Conservation (phyloP, 2,888 invertebrate genomes). For the Leptogaster cylindrica region DNA sequence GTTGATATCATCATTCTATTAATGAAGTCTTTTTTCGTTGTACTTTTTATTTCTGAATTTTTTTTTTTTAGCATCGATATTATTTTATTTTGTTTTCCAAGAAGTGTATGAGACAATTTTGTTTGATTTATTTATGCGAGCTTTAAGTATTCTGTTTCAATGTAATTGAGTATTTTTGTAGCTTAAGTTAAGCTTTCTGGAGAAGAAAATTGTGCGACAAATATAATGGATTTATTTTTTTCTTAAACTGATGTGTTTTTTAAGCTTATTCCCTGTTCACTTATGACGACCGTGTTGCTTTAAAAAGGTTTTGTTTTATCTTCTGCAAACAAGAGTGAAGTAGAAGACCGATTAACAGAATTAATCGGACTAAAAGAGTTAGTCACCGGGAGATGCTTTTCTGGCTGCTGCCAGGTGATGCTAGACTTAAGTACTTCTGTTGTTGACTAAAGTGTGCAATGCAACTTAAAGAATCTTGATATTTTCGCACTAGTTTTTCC, state of each 20-base stretch:
- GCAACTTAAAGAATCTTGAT: too few species aligned
- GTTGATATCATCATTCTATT: background rate
- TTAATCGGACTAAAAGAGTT: too few species aligned
- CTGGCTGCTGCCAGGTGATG: too few species aligned
- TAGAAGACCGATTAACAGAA: too few species aligned
- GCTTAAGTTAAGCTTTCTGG: constrained; percentile 48
- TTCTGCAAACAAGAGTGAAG: too few species aligned
- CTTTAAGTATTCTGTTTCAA: constrained; percentile 41
- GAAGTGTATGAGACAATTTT: constrained; percentile 7
- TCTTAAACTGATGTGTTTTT: constrained; percentile 2
- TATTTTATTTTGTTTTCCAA: constrained; percentile 11
- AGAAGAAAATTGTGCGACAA: constrained; percentile 15
- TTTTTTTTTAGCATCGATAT: constrained; percentile 25
- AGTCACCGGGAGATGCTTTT: too few species aligned
- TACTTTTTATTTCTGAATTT: background rate
- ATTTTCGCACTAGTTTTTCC: too few species aligned
- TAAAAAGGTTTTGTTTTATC: too few species aligned
- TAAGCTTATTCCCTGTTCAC: background rate
- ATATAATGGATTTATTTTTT: constrained; percentile 32
- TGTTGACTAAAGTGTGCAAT: too few species aligned
- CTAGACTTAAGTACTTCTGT: too few species aligned
- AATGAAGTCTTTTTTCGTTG: background rate
- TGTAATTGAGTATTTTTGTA: constrained; percentile 45
- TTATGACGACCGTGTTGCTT: too few species aligned
- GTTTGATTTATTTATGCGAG: constrained; percentile 35